Base-by-base conservation (phyloP, 2,888 invertebrate species). In the Noctua comes region DNA sequence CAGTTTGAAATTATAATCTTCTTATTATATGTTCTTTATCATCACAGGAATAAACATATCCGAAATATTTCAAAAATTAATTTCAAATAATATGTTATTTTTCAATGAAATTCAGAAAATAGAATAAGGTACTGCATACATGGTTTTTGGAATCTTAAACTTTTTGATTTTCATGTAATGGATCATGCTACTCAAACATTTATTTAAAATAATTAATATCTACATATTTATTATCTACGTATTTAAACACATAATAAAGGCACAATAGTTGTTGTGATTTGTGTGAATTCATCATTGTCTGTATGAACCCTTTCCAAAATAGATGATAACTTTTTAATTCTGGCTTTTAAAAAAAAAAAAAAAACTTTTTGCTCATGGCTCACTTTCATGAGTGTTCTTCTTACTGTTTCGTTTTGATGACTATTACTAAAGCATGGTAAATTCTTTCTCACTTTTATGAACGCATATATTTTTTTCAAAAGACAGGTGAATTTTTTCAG, bases 231-330 rank as follows among this genome's bases (percentile, higher is more conserved):
- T 54, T 46, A 46, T 59, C 36, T 73, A 77, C 73, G 48, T 82
- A 64, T 70, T 75, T 57, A 62, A 69, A 77, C 68, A 65, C 46
- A 73, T 71, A 80, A 80, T 89, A 88, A 87, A 85, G 72, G 91
- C 91, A 91, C 90, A 88, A 89, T 92, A 86, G 89, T 85, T 91
- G 92, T 92, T 91, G 92, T 92, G 86, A 84, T 89, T 83, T 88
- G 90, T 91, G 90, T 90, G 79, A 90, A 75, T 84, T 88, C 68
- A 73, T 76, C 51, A 74, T 78, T 84, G 87, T 87, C 78, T 80
- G 73, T 87, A 81, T 73, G 59, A 68, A 71, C 78, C 86, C 77
- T 68, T 36, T 72, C 76, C 77, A 79, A 79, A 65, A 84, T 78
- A 76, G 65, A 54, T 80, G 6, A 79, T 85, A 82, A 73, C 16